A percentile compares a stretch with the other conserved stretches of the same genome.
Evolutionary conservation across 2,888 invertebrate genomes (phyloP).

Genomic region (Aphelenchoides bicaudatus): DNA sequence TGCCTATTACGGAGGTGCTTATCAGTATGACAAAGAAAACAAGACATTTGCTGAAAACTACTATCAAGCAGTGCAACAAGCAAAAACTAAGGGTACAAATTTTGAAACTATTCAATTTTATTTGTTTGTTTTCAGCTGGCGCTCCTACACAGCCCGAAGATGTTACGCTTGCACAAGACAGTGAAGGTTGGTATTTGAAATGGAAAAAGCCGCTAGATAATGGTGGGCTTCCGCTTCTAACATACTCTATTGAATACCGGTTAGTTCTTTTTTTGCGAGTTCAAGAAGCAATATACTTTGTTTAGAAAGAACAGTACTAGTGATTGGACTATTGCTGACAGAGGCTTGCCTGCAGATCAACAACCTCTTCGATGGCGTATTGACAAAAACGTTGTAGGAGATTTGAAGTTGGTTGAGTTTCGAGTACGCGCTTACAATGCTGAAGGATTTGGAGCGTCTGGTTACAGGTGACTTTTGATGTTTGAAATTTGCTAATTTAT

Average conservation of each 20-base stretch:
- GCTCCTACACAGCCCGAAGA: constrained; percentile 51
- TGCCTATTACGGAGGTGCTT: constrained; percentile 44
- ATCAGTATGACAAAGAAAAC: constrained; percentile 29
- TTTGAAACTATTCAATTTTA: background rate
- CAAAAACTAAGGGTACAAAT: constrained; percentile 48
- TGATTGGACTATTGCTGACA: constrained; percentile 59
- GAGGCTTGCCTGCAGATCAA: constrained; percentile 50
- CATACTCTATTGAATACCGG: constrained; percentile 54
- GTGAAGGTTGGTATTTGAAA: constrained; percentile 53
- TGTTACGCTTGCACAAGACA: constrained; percentile 43
- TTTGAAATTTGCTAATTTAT: no score
- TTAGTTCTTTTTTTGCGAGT: background rate
- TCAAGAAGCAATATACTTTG: constrained; percentile 14
- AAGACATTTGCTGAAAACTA: constrained; percentile 43
- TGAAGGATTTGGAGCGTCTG: constrained; percentile 58
- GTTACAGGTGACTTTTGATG: no score
- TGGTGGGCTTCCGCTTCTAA: constrained; percentile 53
- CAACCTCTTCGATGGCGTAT: constrained; percentile 22
- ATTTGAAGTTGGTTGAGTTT: constrained; percentile 35
- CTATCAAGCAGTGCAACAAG: constrained; percentile 50
- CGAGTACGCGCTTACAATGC: constrained; percentile 57
- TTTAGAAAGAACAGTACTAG: constrained; percentile 45
- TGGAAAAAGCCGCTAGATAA: constrained; percentile 53
- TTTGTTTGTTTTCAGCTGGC: constrained; percentile 43
- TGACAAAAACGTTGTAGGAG: constrained; percentile 18